A percentile compares a stretch with the other conserved stretches of the same genome.
These are phyloP conservation scores for Numida meleagris DNA, from an alignment of 2,113 vertebrate species.

Conservation along the genomic window DNA sequence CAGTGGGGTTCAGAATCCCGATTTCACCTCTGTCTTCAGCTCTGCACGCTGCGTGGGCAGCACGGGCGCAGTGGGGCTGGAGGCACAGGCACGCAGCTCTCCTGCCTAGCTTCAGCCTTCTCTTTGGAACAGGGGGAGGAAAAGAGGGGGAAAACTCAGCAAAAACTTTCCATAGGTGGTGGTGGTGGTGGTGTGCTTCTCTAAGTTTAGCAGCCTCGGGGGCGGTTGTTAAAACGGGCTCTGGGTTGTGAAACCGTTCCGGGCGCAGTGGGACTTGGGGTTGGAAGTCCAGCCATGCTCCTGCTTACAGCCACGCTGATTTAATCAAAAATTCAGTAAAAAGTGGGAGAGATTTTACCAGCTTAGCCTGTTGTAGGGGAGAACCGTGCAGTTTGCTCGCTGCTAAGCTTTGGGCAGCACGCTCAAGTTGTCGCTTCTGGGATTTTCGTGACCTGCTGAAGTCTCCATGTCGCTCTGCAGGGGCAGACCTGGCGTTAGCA, in stretches of 20 bases:
- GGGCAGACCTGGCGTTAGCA: constrained; percentile 45
- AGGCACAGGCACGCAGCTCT: not conserved
- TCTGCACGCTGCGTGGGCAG: accelerated
- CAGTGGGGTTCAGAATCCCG: not conserved
- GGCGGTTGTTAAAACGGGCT: constrained; percentile 28
- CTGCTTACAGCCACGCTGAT: not conserved
- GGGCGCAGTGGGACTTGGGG: not conserved
- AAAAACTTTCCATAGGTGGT: not conserved
- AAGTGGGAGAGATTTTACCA: not conserved
- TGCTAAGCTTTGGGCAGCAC: accelerated
- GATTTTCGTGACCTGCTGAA: not conserved
- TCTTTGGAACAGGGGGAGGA: not conserved
- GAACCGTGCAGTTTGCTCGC: accelerated
- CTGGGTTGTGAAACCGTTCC: not conserved
- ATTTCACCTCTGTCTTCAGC: not conserved
- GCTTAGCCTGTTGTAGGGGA: not conserved
- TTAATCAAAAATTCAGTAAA: not conserved
- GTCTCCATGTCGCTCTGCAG: not conserved
- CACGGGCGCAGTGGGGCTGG: not conserved
- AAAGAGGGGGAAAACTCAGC: constrained; percentile 17
- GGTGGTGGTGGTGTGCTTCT: constrained; percentile 26
- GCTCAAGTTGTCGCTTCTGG: accelerated
- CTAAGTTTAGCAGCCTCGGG: constrained; percentile 50
- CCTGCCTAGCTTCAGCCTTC: not conserved
- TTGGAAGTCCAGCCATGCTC: not conserved